These are phyloP conservation scores for Trichacis sp. DNA, from an alignment of 2,888 invertebrate genomes.

Conservation along the genomic window DNA sequence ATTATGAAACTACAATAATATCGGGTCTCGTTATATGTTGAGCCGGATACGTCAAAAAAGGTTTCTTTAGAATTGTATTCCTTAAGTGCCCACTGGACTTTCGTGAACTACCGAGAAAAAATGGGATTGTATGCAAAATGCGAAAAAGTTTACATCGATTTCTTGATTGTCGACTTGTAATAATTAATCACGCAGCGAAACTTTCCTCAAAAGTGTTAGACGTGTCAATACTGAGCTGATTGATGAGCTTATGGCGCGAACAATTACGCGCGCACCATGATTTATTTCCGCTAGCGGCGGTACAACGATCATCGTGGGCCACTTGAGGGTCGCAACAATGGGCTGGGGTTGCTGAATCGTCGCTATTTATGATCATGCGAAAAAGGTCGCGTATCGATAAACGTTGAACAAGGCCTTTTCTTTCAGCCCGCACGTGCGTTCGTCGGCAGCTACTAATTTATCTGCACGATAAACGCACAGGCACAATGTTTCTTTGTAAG, in stretches of 20 bases:
- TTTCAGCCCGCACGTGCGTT: slow-evolving; percentile 2
- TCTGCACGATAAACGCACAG: neutral
- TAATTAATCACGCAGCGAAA: slow-evolving; percentile 11
- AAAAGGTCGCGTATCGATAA: slow-evolving; percentile 14
- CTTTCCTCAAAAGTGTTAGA: slow-evolving; percentile 3
- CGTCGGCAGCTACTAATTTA: slow-evolving; percentile 1
- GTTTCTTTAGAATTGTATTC: too few species aligned
- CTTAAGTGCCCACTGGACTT: too few species aligned
- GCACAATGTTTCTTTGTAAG: neutral
- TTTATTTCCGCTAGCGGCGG: slow-evolving; percentile 8
- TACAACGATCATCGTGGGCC: slow-evolving; percentile 12
- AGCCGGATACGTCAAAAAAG: too few species aligned
- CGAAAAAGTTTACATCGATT: too few species aligned
- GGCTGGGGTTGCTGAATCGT: slow-evolving; percentile 8
- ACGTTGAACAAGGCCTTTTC: slow-evolving; percentile 8
- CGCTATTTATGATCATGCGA: slow-evolving; percentile 15
- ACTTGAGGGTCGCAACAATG: slow-evolving; percentile 14
- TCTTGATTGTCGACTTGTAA: neutral
- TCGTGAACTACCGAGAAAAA: too few species aligned
- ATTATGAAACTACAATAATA: too few species aligned
- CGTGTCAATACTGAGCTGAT: slow-evolving; percentile 14
- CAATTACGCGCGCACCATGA: slow-evolving; percentile 11
- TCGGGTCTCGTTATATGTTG: too few species aligned
- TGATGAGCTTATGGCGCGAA: slow-evolving; percentile 16
- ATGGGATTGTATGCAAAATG: too few species aligned